These are phyloP conservation scores for Syngnathoides biaculeatus DNA, from an alignment of 2,113 vertebrate genomes.

Conservation along the genomic window DNA sequence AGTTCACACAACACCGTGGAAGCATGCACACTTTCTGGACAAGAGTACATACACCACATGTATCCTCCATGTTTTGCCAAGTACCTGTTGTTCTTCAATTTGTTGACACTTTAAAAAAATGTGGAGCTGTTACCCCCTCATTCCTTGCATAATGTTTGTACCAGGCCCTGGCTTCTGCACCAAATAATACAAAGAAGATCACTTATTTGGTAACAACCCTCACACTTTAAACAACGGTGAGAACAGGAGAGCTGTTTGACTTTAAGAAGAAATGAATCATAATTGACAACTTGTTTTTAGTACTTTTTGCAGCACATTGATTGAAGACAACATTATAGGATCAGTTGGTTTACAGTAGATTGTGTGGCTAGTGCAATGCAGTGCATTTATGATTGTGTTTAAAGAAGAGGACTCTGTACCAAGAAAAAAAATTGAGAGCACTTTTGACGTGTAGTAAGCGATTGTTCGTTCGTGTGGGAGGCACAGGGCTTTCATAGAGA, in stretches of 20 bases:
- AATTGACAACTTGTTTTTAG: background rate
- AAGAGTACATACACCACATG: constrained; percentile 5
- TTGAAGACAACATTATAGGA: background rate
- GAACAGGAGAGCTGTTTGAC: background rate
- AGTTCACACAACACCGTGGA: background rate
- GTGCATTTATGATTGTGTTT: constrained; percentile 12
- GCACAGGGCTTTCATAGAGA: constrained; percentile 64
- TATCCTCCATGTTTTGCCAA: constrained; percentile 18
- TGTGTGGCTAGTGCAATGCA: background rate
- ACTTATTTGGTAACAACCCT: constrained; percentile 34
- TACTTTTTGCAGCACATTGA: no score
- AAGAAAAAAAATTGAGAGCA: constrained; percentile 43
- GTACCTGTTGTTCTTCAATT: constrained; percentile 51
- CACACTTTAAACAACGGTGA: constrained; percentile 32
- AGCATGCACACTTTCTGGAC: background rate
- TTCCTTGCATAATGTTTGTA: constrained; percentile 29
- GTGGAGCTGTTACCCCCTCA: constrained; percentile 44
- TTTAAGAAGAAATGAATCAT: constrained; percentile 1
- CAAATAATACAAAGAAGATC: constrained; percentile 24
- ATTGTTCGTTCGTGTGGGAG: constrained; percentile 50
- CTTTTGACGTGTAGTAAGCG: constrained; percentile 39
- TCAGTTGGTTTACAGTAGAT: background rate
- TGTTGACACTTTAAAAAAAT: constrained; percentile 53
- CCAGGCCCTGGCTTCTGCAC: constrained; percentile 43
- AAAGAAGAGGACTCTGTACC: constrained; percentile 20